Base-by-base conservation (phyloP, 2,797 vertebrate species). In the Loris lydekkerianus region DNA sequence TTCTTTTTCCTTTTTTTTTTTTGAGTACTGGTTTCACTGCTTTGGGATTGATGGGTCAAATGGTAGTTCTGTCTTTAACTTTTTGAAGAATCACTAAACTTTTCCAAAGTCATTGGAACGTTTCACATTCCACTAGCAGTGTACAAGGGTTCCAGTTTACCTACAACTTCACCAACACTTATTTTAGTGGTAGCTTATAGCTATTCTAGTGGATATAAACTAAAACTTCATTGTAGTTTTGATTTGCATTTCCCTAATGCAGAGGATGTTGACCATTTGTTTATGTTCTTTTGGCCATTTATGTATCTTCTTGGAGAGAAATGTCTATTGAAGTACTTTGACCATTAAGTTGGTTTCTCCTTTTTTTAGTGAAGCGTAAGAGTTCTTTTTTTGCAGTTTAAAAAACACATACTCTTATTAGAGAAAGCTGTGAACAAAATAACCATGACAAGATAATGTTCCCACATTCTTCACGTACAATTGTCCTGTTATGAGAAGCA, bases 231-330 rank as follows among this genome's bases (percentile, higher is more conserved):
- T 43, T 86, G 88, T 73, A 25, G 75, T 58, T 86, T 91, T 86
- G 75, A 72, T 72, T 72, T 83, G 15, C 34, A 83, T 83, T 91
- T 82, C 88, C 83, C 61, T 87, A 56, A 80, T 31, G 69, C 73
- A 14, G 46, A 63, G 61, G 9, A 9, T 69, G 60, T 76, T 73
- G 43, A 80, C 23, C 40, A 17, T 92, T 14, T 86, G 81, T 60
- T 60, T 18, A 25, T n/a, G 58, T 95, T 37, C 21, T 86, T 65
- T 60, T 90, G 20, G 15, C 49, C 37, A 10, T 86, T 85, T 93
- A 21, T 15, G 46, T 75, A 23, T 27, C 29, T 67, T 56, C 63
- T 5, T 85, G 65, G 81, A 31, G 58, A 75, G 67, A 90, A 77
- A 76, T 43, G 77, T 76, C 37, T 85, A 13, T 70, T 89, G 31